Evolutionary conservation across 1,140 invertebrate species (phyloP), one percentile per base, ranked within the genome.

Genomic region (Fopius arisanus): DNA sequence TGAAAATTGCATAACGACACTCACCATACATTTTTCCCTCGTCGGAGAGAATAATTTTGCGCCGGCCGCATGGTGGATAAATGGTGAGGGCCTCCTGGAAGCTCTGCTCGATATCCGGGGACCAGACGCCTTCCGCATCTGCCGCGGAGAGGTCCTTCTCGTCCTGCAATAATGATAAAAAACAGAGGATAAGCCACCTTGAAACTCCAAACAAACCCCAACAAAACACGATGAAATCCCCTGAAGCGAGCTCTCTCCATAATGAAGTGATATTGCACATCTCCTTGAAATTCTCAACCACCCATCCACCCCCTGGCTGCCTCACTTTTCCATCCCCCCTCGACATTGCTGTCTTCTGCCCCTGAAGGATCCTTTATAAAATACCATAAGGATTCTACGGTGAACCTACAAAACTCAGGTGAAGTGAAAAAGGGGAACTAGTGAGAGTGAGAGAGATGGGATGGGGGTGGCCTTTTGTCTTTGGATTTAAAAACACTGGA

Each of bases 21-120:
- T 96, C 91, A 99, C 98, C 98, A 91, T 99, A 99, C 98, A 99
- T 99, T 93, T 99, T 99, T 85, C 98, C 98, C 90, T 99, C 98
- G 88, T 99, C 98, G 74, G 97, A 99, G 77, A 99, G 92, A 79
- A 99, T 99, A 85, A 99, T 99, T 92, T 99, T 99, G 83, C 98
- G 91, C 80, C 98, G 89, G 70, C 98, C 98, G 89, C 98, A 99
- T 75, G 98, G 98, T 68, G 98, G 98, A 91, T 99, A 99, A 86
- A 99, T 99, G 81, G 97, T 97, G 79, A 99, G 91, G 54, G 98
- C 98, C 91, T 99, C 98, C 88, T 99, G 98, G 89, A 99, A 99
- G 89, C 97, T 98, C 90, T 99, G 98, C 89, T 99, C 98, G 88
- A 99, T 99, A 89, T 99, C 98, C 67, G 97, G 96, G 88, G 96